Conservation (phyloP, 64 coral and sea anemone species). For the Stichodactyla helianthus region DNA sequence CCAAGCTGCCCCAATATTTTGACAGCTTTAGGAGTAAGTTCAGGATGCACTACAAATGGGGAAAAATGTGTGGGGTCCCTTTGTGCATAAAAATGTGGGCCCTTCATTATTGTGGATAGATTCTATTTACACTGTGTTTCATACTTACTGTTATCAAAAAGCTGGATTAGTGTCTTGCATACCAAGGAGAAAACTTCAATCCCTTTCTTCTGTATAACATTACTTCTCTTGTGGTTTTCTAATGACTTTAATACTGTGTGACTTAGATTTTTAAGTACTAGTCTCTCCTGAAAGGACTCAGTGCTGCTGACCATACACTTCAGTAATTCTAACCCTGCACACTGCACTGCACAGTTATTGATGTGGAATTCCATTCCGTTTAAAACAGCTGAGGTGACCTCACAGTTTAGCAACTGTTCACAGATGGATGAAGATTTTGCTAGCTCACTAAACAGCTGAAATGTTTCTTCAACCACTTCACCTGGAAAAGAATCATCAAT, state of each 20-base stretch:
- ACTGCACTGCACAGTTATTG: conserved; percentile 40
- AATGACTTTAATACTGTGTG: conserved; percentile 33
- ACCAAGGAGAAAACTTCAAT: background rate
- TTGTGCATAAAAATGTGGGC: no score
- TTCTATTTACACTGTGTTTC: background rate
- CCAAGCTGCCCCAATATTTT: no score
- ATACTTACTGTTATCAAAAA: conserved; percentile 5
- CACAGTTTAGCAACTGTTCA: conserved; percentile 27
- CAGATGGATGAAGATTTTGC: conserved; percentile 4
- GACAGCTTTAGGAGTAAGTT: no score
- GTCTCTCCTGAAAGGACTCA: conserved; percentile 26
- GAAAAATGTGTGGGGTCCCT: no score
- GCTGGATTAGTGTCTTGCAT: background rate
- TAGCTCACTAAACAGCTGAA: conserved; percentile 48
- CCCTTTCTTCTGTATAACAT: conserved; percentile 39
- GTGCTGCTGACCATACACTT: conserved; percentile 21
- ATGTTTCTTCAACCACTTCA: conserved; percentile 42
- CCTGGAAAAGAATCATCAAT: conserved; percentile 33
- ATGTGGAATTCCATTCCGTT: conserved; percentile 57
- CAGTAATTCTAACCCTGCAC: conserved; percentile 48
- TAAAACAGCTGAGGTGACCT: conserved; percentile 38
- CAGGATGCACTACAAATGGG: no score
- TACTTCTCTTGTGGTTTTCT: background rate
- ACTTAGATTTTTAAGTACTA: conserved; percentile 41
- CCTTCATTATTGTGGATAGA: no score